Conservation (phyloP, 1,140 invertebrate species). For the Drosophila sp. region DNA sequence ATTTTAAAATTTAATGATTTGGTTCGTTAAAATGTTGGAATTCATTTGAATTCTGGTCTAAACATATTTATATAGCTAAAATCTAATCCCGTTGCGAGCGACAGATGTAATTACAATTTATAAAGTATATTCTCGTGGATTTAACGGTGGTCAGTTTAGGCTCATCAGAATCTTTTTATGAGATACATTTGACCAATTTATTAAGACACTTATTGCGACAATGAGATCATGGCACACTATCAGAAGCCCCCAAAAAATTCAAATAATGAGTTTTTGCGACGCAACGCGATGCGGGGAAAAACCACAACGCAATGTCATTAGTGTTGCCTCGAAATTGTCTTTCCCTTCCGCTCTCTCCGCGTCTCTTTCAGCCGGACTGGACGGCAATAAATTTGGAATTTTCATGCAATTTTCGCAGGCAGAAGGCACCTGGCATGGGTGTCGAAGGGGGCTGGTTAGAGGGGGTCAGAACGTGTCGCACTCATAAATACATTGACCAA, state of each 20-base stretch:
- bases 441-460: not conserved
- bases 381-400: slow-evolving; percentile 74
- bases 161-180: not conserved
- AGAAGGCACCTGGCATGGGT: slow-evolving; percentile 10
- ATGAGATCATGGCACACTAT: slow-evolving; percentile 1
- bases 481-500: slow-evolving; percentile 81
- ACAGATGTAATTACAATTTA: too few relatives aligned
- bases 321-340: slow-evolving; percentile 41
- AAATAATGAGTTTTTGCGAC: slow-evolving; percentile 5
- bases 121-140: not conserved
- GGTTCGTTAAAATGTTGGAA: too few relatives aligned
- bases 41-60: too few relatives aligned
- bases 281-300: slow-evolving; percentile 19
- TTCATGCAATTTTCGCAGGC: slow-evolving; percentile 66
- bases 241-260: slow-evolving; percentile 3
- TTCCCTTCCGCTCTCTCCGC: slow-evolving; percentile 4
- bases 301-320: slow-evolving; percentile 67
- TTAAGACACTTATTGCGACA: slow-evolving; percentile 19
- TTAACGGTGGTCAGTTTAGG: not conserved
- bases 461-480: slow-evolving; percentile 27
- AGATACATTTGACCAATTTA: not conserved
- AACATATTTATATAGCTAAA: too few relatives aligned
- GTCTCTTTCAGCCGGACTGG: not conserved
- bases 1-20: too few relatives aligned
- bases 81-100: too few relatives aligned